Evolutionary conservation across 2,888 invertebrate species (phyloP), one percentile per base, ranked within the genome.

Genomic region (Drosophila hamatofila): DNA sequence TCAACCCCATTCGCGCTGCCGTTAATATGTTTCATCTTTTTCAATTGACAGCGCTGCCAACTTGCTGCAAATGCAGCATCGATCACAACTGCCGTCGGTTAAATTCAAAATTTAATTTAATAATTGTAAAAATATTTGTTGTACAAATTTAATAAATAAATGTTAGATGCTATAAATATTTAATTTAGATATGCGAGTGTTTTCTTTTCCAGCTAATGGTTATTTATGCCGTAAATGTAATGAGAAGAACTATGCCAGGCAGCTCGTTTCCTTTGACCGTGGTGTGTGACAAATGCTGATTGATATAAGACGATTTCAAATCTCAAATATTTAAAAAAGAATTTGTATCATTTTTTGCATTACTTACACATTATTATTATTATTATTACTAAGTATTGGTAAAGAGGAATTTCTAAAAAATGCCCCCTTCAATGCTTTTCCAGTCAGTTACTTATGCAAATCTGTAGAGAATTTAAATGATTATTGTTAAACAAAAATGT

Each of bases 1-100:
- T 87, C 63, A 60, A 69, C 82, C 79, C 73, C 46, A 51, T 83
- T 83, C 88, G 83, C 41, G 49, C 74, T 55, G 65, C 72, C 76
- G 80, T 76, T 79, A 80, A 72, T 66, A 66, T 58, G 55, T 71
- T 49, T 49, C 18, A 60, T 72, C 69, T 55, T 42, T 54, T 39
- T 30, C 33, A 12, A 1, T 27, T 46, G 37, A 58, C n/a, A 27
- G 72, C 18, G 52, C 57, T 68, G 80, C 68, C 60, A 68, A 64
- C 67, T 54, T 14, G 52, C 3, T 14, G 1, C 9, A 54, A 68
- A 56, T 33, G 14, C 8, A 21, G 30, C 35, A 16, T 33, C 14
- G 67, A 66, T 67, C 33, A 25, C 9, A 11, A 16, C 9, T 41
- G 16, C 2, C 23, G 27, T 12, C 30, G 12, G 21, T 41, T 41